Base-by-base conservation (phyloP, 2,888 invertebrate species). In the Drosophila putrida region DNA sequence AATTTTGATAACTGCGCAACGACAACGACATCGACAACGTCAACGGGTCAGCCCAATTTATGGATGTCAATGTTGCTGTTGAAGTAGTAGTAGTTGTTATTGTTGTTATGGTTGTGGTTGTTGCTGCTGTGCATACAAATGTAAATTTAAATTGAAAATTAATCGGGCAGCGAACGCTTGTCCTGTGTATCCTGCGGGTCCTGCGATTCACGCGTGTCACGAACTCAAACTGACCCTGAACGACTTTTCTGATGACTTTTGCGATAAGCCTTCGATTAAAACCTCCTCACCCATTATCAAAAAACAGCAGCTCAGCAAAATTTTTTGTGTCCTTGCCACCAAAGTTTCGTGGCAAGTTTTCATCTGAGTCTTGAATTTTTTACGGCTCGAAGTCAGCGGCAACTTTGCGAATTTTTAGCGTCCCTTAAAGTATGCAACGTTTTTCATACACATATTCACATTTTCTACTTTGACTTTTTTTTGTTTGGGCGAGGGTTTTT, bases 121-220 rank as follows among this genome's bases (percentile, higher is more conserved):
- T 8, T 39, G 55, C 62, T 67, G 67, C 63, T 74, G 71, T 76
- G 77, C 73, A 85, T 78, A 77, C 64, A 79, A 83, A 79, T 88
- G 80, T 69, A 67, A 82, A 82, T 71, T 84, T 77, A 82, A 84
- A 88, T 83, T 88, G 82, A 73, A 79, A 71, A 67, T 83, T 79
- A 82, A 88, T 85, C 85, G 77, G 43, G 13, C 49, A 47, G 67
- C 55, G 66, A 47, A 60, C 60, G 47, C 83, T 51, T 50, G 46
- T 39, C 33, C 44, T 11, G 15, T 5, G 54, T 54, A n/a, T 54
- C 39, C 39, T 13, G 47, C 78, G 39, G 13, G 51, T 41, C 59
- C 33, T 36, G 58, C 36, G 31, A 33, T 49, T 44, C 49, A 54
- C 69, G 59, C 44, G 50, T 28, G 28, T 41, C 58, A 68, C 62